phyloP scores from a whole-genome alignment of 2,797 vertebrate genomes.

The Sciurus vulgaris region DNA sequence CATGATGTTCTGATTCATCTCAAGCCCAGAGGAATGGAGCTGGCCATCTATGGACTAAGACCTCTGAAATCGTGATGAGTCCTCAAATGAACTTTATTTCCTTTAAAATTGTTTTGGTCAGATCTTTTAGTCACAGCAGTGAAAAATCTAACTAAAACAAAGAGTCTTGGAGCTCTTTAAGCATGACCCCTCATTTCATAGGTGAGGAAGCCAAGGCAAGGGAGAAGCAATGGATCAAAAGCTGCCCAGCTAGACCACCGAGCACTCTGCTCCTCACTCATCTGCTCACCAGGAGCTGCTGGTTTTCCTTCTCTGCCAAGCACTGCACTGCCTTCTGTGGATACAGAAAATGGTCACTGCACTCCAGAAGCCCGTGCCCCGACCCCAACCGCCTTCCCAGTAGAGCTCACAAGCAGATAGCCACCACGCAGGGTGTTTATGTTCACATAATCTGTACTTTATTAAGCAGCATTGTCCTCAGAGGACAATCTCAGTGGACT shows the following conservation, averaged over 20 bases:
- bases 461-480: background rate
- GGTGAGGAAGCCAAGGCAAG: background rate
- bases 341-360: background rate
- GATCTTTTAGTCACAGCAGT: no score
- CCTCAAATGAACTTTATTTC: no score
- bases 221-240: background rate
- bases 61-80: no score
- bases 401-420: background rate
- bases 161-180: background rate
- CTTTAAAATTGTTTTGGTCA: no score
- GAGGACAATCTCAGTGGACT: background rate
- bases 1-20: no score
- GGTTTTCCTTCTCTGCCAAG: background rate
- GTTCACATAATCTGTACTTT: background rate
- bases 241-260: background rate
- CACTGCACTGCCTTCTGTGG: background rate
- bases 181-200: background rate
- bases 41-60: no score
- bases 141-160: no score
- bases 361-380: accelerated
- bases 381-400: background rate
- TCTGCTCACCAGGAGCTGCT: background rate
- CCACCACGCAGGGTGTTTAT: background rate
- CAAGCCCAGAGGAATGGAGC: no score
- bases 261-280: background rate